Percentiles rank a stretch among this genome's conserved stretches.
Conservation (phyloP, 2,888 invertebrate species). For the Leucania comma region DNA sequence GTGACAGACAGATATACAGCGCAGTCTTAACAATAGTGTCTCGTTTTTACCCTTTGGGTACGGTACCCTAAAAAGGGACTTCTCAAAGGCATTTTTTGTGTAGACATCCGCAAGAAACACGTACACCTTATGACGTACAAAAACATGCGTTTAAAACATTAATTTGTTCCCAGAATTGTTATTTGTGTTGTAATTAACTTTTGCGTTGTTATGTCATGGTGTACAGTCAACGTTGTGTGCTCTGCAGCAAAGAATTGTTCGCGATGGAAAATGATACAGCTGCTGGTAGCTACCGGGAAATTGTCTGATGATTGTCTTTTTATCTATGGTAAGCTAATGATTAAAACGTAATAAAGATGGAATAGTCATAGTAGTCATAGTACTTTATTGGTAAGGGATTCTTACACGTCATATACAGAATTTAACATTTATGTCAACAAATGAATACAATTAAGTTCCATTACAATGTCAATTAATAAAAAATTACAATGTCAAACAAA, state of each 20-base stretch:
- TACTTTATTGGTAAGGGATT: no score
- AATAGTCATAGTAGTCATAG: no score
- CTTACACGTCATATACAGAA: no score
- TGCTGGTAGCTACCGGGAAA: conserved; percentile 13
- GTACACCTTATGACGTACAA: conserved; percentile 16
- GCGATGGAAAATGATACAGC: conserved; percentile 4
- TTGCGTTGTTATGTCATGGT: conserved; percentile 28
- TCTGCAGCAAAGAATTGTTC: conserved; percentile 11
- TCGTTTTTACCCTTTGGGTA: no score
- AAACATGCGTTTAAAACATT: conserved; percentile 35
- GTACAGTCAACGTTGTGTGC: background rate
- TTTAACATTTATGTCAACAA: no score
- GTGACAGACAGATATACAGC: no score
- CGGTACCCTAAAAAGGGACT: conserved; percentile 8
- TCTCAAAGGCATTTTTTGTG: conserved; percentile 32
- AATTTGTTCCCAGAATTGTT: conserved; percentile 57
- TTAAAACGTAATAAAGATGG: conserved; percentile 16
- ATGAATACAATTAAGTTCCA: no score
- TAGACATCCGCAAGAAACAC: conserved; percentile 20
- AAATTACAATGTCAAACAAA: no score
- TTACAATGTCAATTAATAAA: no score
- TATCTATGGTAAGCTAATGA: conserved; percentile 8
- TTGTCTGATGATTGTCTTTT: conserved; percentile 30
- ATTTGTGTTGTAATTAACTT: conserved; percentile 40
- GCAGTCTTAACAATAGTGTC: no score